Base-by-base conservation (phyloP, 2,113 vertebrate species). In the Cairina moschata region DNA sequence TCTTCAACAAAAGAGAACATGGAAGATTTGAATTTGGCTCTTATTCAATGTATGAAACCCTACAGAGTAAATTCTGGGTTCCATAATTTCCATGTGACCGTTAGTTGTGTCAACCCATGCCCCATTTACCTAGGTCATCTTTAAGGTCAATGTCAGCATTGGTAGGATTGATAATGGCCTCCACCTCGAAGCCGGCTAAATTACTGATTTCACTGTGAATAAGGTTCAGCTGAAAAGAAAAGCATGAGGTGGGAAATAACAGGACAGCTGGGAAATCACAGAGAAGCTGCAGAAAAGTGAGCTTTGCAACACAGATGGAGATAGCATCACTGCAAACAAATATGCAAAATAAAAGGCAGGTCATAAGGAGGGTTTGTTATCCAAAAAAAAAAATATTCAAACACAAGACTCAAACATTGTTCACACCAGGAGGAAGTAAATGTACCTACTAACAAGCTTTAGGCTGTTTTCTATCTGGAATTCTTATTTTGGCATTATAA, bases 201-300 rank as follows among this genome's bases (percentile, higher is more conserved):
- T 99, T 99, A 99, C 98, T 99, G 99, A 99, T 99, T 98, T 99
- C 99, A 98, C 99, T 99, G 99, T 99, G 99, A 98, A 99, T 99
- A 97, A 99, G 99, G 98, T 99, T 99, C 98, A 99, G 99, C 99
- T 99, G 99, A 98, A 98, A 98, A 98, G 98, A 98, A 98, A 98
- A 98, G 98, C 98, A 99, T 96, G 98, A 98, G 98, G 97, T 97
- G 97, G 98, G 97, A 98, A 98, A 98, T 98, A 98, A 97, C 97
- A 98, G 98, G 97, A 97, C 98, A 98, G 98, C 97, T 91, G 97
- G 98, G 98, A 98, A 97, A 98, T 96, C 86, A 98, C 96, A 98
- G 97, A 97, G 96, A 95, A 97, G 96, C 94, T 96, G 97, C 96
- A 98, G 97, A 98, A 97, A 97, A 97, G 97, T 95, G 97, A 97